Percentiles rank a stretch among this genome's conserved stretches.
Conservation (phyloP, 2,113 vertebrate genomes). For the Tyto alba region DNA sequence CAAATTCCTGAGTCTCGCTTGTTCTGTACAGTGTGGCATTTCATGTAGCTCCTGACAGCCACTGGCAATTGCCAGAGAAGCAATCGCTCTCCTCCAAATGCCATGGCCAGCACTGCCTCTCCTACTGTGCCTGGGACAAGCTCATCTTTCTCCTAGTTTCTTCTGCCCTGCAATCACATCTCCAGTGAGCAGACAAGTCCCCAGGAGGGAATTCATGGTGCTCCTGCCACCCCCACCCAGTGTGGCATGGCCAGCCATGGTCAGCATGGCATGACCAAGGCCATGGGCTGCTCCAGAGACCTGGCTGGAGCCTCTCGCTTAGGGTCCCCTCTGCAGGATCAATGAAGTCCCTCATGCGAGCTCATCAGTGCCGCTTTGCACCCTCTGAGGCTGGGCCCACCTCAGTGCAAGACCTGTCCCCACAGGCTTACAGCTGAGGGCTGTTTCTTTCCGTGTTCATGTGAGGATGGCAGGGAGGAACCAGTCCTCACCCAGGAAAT, state of each 20-base stretch:
- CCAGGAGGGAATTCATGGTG: neutral
- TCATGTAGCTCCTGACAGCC: neutral
- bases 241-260: neutral
- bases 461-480: neutral
- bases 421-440: neutral
- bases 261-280: neutral
- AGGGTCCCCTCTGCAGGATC: neutral
- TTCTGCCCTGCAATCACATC: neutral
- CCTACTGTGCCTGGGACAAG: too few relatives aligned
- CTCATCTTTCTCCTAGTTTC: neutral
- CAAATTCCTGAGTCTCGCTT: neutral
- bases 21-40: neutral
- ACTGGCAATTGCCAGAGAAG: neutral
- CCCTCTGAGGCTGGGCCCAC: neutral
- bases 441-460: neutral
- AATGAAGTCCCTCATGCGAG: neutral
- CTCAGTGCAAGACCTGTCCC: neutral
- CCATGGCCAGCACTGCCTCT: neutral
- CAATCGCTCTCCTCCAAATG: neutral
- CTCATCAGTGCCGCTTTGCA: neutral
- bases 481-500: neutral
- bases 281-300: neutral
- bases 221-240: neutral
- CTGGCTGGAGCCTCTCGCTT: neutral
- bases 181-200: neutral